Base-by-base conservation (phyloP, 2,797 vertebrate genomes). In the Heliangelus exortis region DNA sequence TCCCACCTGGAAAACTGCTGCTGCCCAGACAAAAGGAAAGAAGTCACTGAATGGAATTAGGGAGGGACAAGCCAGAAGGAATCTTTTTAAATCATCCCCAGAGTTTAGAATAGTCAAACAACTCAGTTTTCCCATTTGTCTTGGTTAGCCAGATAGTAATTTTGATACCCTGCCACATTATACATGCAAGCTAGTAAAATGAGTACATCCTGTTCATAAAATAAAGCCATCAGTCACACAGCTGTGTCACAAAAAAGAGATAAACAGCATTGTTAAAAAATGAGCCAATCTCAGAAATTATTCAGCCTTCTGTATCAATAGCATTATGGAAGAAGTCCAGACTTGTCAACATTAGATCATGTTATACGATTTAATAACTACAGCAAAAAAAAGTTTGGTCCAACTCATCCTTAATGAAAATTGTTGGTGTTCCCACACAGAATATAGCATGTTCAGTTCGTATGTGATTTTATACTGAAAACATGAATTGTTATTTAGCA, bases 381-480 rank as follows among this genome's bases (percentile, higher is more conserved):
- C 41, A 33, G 39, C 17, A 89, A 89, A 94, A 90, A 84, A 90
- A 84, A 41, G 16, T 76, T 85, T 89, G 48, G 87, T 90, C 51
- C 92, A 96, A 73, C 36, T 41, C 82, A 80, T 80, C 65, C 87
- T 92, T 89, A 92, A 92, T 81, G 94, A 96, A 90, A 93, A 66
- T 9, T 78, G 50, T 66, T 93, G 29, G 13, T 87, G 22, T n/a
- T 84, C 82, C 71, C 80, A 81, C 34, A 34, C 50, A 92, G 48
- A 59, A 87, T 94, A 41, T 29, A 80, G 87, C 48, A 48, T 43
- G 31, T 59, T 91, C 23, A 41, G 12, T 87, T 95, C 66, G 53
- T 33, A 54, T 89, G 76, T 96, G 90, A 77, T 89, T 94, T 79
- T 95, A 81, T 96, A 81, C 88, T 84, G 65, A 95, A 87, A 97